Evolutionary conservation across 2,113 vertebrate genomes (phyloP), one percentile per base, ranked within the genome.

Genomic region (Chrysochloris asiatica): DNA sequence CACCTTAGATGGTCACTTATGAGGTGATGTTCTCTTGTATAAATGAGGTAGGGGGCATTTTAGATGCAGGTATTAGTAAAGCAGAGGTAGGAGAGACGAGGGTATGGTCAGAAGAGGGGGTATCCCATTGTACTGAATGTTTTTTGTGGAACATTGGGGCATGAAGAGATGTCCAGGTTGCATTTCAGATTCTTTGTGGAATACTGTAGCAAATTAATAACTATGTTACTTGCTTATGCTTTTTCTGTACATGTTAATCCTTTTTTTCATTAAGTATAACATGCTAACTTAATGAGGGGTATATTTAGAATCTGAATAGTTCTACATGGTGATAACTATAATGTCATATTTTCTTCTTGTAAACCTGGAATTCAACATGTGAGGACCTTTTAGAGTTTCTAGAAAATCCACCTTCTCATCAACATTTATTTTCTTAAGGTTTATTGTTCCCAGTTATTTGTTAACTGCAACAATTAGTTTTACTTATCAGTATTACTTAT

Each of bases 401-500:
- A 87, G 80, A 8, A 96, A 88, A 77, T 65, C 19, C 63, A 87
- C 16, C n/a, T 45, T 89, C 2, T 93, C 1, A 52, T 84, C 6
- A 71, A 81, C 54, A 80, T 56, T 26, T 95, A n/a, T n/a, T 89
- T 80, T 0, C 41, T 47, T 65, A 13, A 9, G 38, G 41, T 80
- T 86, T 88, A 8, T 89, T 91, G 61, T 67, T 92, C n/a, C 67
- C 17, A 79, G 3, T 95, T 67, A 94, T 8, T 78, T 96, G 94
- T 76, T 95, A 85, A 95, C 83, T 65, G 8, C 36, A 88, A 1
- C 73, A 89, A 91, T 94, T 92, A 41, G 38, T 72, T 59, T 91
- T 89, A 56, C 67, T 78, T 86, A 93, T 92, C 85, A 26, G 43
- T 88, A 67, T 93, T 93, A 83, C 78, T 76, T 91, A 86, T 88